Evolutionary conservation across 2,113 vertebrate species (phyloP).

Genomic region (Rhinoderma darwinii): DNA sequence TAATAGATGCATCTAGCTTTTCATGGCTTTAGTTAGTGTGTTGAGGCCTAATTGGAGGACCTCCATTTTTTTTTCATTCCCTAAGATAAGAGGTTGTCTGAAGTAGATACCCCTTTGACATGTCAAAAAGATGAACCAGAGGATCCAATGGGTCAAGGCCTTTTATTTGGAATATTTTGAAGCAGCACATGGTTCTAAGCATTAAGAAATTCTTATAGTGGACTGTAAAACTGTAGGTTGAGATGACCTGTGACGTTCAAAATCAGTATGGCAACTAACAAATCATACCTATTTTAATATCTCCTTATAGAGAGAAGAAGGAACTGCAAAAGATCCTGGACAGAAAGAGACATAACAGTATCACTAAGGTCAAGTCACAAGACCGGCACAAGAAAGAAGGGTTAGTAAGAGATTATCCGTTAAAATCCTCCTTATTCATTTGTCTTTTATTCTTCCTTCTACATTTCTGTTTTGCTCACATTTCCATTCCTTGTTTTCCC

Average conservation of each 20-base stretch:
- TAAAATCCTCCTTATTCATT: neutral
- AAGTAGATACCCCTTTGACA: no score
- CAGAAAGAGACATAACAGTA: slow-evolving; percentile 85
- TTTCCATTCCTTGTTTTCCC: neutral
- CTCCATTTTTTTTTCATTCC: no score
- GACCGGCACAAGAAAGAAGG: slow-evolving; percentile 82
- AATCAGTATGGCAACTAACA: neutral
- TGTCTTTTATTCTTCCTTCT: neutral
- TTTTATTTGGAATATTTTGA: no score
- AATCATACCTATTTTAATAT: neutral
- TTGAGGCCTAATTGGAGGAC: no score
- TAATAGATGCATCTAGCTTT: no score
- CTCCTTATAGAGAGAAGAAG: slow-evolving; percentile 81
- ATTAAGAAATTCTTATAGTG: neutral
- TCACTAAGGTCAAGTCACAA: slow-evolving; percentile 80
- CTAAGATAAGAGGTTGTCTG: no score
- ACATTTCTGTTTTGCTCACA: neutral
- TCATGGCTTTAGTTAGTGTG: no score
- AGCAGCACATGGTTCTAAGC: neutral
- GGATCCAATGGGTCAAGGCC: no score
- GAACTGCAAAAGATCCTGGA: slow-evolving; percentile 88
- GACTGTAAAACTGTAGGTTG: no score
- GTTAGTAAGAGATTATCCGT: slow-evolving; percentile 65
- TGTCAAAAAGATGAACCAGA: no score
- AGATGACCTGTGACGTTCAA: neutral